Base-by-base conservation (phyloP, 2,888 invertebrate genomes). In the Calameuta filiformis region DNA sequence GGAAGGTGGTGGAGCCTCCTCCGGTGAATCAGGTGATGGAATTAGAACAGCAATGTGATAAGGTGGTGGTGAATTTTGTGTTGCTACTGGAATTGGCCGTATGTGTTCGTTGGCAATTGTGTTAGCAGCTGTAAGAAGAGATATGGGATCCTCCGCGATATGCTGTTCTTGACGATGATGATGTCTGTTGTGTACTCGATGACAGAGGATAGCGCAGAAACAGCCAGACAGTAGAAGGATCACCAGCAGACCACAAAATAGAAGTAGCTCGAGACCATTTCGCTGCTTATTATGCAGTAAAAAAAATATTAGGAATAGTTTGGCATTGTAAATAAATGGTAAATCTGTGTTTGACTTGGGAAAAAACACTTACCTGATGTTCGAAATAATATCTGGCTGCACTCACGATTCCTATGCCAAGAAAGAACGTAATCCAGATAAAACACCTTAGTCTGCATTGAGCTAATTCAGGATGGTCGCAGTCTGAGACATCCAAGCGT, bases 31-130 rank as follows among this genome's bases (percentile, higher is more conserved):
- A 81, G 85, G 84, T 76, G 94, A 94, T 77, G 96, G 95, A 88
- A 96, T 94, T 84, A 96, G 92, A 87, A 96, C 95, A 69, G 96
- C 96, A 92, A 96, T 95, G 92, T 96, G 96, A 93, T 96, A 96
- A 12, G 96, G 96, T n/a, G 96, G 96, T 33, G 96, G 95, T 11
- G 94, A 94, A 73, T 94, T 93, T 85, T 93, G 92, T 75, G 90
- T 85, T 77, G 91, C 83, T 31, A 85, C 76, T 76, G 88, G 83
- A 68, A 83, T 81, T 73, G 84, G 83, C 78, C 86, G 81, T 69
- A 85, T 80, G 79, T 77, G 86, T 81, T 87, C 86, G 75, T 81
- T 82, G 68, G 84, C 80, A 68, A 81, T 80, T 37, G 86, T 75
- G 73, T 81, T 86, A 3, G 88, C 83, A 75, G 87, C 83, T 9